Percentiles rank a stretch among this genome's conserved stretches.
These are phyloP conservation scores for Salminus brasiliensis DNA, from an alignment of 2,113 vertebrate genomes.

Conservation along the genomic window DNA sequence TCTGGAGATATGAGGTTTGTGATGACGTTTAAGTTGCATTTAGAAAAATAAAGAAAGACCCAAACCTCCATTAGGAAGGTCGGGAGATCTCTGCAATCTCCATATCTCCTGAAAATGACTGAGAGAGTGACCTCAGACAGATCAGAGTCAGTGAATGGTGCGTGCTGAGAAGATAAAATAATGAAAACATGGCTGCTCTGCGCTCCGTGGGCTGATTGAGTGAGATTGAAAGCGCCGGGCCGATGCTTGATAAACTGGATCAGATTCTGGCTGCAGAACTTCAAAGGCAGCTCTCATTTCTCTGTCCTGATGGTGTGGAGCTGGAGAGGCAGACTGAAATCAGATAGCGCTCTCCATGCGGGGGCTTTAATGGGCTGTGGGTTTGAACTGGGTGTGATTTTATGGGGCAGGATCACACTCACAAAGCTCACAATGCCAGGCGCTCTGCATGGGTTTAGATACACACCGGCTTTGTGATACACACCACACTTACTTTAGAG, in stretches of 20 bases:
- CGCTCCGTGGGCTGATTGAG: neutral
- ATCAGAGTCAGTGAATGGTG: neutral
- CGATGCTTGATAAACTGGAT: conserved; percentile 49
- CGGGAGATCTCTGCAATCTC: too few relatives aligned
- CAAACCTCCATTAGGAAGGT: too few relatives aligned
- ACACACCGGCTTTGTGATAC: neutral
- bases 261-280: conserved; percentile 42
- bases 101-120: neutral
- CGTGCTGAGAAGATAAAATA: neutral
- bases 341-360: conserved; percentile 47
- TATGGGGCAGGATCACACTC: conserved; percentile 57
- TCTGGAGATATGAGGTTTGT: too few relatives aligned
- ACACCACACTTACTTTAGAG: neutral
- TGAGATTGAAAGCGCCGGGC: neutral
- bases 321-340: conserved; percentile 52
- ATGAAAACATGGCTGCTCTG: neutral
- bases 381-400: conserved; percentile 16
- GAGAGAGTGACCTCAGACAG: neutral
- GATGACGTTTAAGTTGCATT: too few relatives aligned
- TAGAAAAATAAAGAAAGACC: too few relatives aligned
- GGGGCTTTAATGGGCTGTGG: conserved; percentile 51
- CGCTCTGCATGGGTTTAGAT: neutral
- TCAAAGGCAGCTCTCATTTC: conserved; percentile 46
- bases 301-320: conserved; percentile 17
- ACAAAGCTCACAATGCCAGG: conserved; percentile 57